phyloP scores from a whole-genome alignment of 1,140 invertebrate genomes.

The Drosophila arawakana region DNA sequence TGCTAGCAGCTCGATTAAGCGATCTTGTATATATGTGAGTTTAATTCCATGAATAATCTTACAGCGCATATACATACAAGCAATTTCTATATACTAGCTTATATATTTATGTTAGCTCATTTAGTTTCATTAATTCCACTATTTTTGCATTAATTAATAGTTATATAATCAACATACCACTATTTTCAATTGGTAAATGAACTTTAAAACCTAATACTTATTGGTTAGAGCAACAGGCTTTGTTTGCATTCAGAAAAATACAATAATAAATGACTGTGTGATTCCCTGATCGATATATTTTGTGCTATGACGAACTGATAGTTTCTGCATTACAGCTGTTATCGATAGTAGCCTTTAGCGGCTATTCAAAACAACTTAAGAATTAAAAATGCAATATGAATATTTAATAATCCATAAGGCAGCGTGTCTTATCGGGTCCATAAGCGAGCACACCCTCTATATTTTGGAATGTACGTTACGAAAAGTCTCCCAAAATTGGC shows the following conservation, averaged over 20 bases:
- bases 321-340: neutral
- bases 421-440: too few relatives aligned
- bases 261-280: too few relatives aligned
- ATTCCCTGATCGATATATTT: neutral
- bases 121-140: neutral
- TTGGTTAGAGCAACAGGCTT: neutral
- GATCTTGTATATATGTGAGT: too few relatives aligned
- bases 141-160: neutral
- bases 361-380: neutral
- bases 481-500: slow-evolving; percentile 84
- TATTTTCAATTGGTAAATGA: neutral
- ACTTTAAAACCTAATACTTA: neutral
- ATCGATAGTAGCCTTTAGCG: neutral
- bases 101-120: neutral
- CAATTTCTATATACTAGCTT: neutral
- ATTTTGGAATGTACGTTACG: too few relatives aligned
- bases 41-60: too few relatives aligned
- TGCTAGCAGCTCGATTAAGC: too few relatives aligned
- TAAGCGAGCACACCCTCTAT: too few relatives aligned
- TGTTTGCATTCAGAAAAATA: neutral
- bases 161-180: neutral
- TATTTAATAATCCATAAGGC: neutral
- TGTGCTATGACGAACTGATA: neutral
- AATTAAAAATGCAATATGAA: neutral
- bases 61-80: too few relatives aligned